Evolutionary conservation across 1,140 invertebrate species (phyloP), one percentile per base, ranked within the genome.

Genomic region (Panagrolaimus sp.): DNA sequence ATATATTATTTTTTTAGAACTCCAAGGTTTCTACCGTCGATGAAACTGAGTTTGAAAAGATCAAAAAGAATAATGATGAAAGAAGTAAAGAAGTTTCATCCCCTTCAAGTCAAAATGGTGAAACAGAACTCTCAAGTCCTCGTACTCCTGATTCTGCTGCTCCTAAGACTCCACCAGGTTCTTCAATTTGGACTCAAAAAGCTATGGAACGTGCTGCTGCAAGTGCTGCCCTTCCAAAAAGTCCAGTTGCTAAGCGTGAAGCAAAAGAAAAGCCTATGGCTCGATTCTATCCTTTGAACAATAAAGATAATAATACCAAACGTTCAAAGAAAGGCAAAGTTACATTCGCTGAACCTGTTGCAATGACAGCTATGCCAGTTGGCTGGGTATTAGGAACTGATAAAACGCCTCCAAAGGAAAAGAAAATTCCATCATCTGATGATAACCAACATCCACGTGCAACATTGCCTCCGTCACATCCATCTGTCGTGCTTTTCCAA

Each of bases 371-470:
- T 83, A 90, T 92, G 80, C 93, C 96, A 82, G 92, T 98, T 46
- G 96, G 95, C 26, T 98, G 95, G 95, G 90, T 98, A 71, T 90
- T 95, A 87, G 93, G 94, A 84, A 88, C 89, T 84, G 85, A 90
- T 21, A 88, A 88, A 10, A 58, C 52, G 4, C 52, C 52, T 21
- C 21, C 52, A 21, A 58, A 58, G 52, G 15, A 58, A 21, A 5
- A 12, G 1, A 21, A 21, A 10, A 28, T 58, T 1, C 14, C 52
- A 52, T 21, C n/a, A 8, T 17, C 26, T 38, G 32, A 38, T 38
- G 32, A 38, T 38, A 38, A 38, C 7, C 32, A 38, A 38, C 32
- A 38, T 38, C 32, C 32, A 38, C 32, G 2, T 38, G 89, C 88
- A 17, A 26, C 32, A 26, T 43, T 66, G 21, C 58, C n/a, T 15